Evolutionary conservation across 2,797 vertebrate genomes (phyloP).

Genomic region (Tadarida brasiliensis): DNA sequence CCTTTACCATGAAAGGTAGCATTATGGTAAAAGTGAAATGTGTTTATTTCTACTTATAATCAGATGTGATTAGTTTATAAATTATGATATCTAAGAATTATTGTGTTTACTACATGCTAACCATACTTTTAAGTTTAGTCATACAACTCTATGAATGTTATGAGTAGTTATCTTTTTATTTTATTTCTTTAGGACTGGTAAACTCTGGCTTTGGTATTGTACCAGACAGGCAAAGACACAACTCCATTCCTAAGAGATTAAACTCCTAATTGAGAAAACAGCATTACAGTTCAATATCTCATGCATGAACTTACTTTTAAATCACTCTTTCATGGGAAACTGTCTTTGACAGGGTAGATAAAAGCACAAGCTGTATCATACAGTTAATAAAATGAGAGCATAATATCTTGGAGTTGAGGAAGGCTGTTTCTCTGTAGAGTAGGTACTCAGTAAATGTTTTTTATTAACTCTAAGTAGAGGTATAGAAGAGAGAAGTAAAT

Average conservation of each 20-base stretch:
- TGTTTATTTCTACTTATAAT: constrained; percentile 22
- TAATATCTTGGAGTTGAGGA: neutral
- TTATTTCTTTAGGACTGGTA: neutral
- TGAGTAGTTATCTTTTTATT: neutral
- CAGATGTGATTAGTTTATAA: neutral
- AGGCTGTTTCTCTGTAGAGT: neutral
- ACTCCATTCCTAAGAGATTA: constrained; percentile 63
- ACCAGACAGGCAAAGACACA: constrained; percentile 61
- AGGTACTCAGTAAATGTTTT: constrained; percentile 19
- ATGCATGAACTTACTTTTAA: constrained; percentile 34
- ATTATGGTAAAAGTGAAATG: neutral
- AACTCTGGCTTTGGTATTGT: constrained; percentile 21
- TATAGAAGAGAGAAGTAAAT: neutral
- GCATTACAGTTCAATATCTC: constrained; percentile 44
- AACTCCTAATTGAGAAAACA: constrained; percentile 61
- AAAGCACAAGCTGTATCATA: constrained; percentile 27
- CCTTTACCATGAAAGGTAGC: neutral
- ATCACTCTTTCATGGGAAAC: constrained; percentile 32
- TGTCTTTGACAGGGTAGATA: constrained; percentile 41
- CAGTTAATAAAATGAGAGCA: constrained; percentile 21
- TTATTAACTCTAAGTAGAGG: constrained; percentile 14
- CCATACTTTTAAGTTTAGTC: neutral
- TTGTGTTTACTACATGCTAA: neutral
- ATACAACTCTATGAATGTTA: neutral
- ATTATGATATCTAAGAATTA: neutral